A percentile compares a stretch with the other conserved stretches of the same genome.
Conservation (phyloP, 2,888 invertebrate species). For the Lithodes maja region DNA sequence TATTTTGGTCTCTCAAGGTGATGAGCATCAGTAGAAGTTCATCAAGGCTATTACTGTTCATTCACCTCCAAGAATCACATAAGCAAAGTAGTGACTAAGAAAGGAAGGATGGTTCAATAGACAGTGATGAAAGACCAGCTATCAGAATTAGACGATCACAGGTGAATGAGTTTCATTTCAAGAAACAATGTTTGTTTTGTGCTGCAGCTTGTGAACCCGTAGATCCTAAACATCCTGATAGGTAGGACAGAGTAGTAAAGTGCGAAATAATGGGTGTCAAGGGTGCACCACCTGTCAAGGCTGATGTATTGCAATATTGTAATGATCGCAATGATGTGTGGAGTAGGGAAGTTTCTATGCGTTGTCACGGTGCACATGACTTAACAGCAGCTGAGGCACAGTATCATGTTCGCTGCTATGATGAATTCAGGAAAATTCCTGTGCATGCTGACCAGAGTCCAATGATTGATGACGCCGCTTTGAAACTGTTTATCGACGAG, state of each 20-base stretch:
- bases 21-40: not conserved
- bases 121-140: not conserved
- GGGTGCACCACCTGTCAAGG: not conserved
- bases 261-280: not conserved
- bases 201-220: not conserved
- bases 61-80: not conserved
- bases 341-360: not conserved
- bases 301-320: not conserved
- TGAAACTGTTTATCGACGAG: not conserved
- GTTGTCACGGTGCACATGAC: not conserved
- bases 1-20: not conserved
- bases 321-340: not conserved
- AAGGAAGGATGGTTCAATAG: not conserved
- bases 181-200: not conserved
- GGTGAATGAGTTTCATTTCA: not conserved
- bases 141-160: not conserved
- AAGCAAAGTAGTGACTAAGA: not conserved
- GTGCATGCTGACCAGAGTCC: not conserved
- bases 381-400: not conserved
- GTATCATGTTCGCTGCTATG: not conserved
- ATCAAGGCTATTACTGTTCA: not conserved
- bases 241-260: not conserved
- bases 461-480: not conserved
- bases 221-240: not conserved
- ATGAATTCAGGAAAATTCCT: not conserved